Evolutionary conservation across 2,113 vertebrate species (phyloP), one percentile per base, ranked within the genome.

Genomic region (Pao palembangensis): DNA sequence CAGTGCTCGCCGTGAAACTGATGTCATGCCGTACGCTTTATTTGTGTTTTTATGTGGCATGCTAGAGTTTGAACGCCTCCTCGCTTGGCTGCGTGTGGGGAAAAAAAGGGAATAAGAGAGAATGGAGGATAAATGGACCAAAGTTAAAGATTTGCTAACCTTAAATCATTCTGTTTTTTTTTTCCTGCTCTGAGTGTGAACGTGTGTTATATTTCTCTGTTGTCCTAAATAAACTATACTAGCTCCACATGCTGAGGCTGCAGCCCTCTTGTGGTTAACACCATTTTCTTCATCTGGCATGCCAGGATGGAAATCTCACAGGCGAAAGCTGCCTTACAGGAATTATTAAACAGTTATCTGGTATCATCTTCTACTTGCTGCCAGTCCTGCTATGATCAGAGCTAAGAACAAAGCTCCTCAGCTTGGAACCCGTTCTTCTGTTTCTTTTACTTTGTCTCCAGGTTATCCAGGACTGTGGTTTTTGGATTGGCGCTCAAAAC

Each of bases 191-290:
- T 17, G 15, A 44, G 43, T 56, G 49, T 60, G 54, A 38, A 38
- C 47, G 25, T 64, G 17, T 28, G 31, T 51, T 56, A 62, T 2
- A 58, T 47, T 57, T 63, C 34, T 38, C 34, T 38, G 34, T 12
- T 51, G 25, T 21, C 61, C 48, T 59, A 21, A 5, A 56, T 63
- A 18, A 25, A 55, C 23, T 53, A 19, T 55, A n/a, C 12, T 61
- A 15, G 10, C 34, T 38, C 34, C 34, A 38, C 25, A 67, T 15
- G 14, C 19, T 47, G 57, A 31, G 57, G 56, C 18, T 65, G 51
- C 20, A 41, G 62, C 78, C 64, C 64, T 70, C 67, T 79, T 69
- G 73, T 75, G 75, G 74, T 58, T 75, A 58, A 69, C 51, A 61
- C 18, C 48, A 70, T 55, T 64, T 43, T 21, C 44, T 52, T 53